Evolutionary conservation across 2,888 invertebrate species (phyloP), one percentile per base, ranked within the genome.

Genomic region (Chymomyza procnemis): DNA sequence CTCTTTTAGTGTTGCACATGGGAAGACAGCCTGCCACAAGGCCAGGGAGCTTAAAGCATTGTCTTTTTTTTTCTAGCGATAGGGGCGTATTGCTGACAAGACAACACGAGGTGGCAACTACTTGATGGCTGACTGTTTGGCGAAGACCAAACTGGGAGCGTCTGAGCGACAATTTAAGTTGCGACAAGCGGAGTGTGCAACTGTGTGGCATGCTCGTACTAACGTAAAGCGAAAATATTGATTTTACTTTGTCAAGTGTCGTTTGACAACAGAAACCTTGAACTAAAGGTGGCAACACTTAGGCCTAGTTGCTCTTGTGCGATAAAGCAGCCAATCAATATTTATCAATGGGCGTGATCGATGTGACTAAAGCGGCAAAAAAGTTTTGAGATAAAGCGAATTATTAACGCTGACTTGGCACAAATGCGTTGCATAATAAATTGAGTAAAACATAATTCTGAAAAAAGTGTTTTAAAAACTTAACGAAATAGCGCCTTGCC

Each of bases 1-100:
- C 54, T 54, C 9, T 1, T 65, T 59, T 56, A 66, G 55, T 70
- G 70, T 64, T 78, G 83, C 75, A 78, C 64, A 71, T 73, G 59
- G 66, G n/a, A n/a, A 71, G 75, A 77, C 14, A 54, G 50, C 9
- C 14, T 41, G 34, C 34, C 12, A 41, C 34, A 41, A 1, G 4
- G 26, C 26, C 26, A 26, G 26, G n/a, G n/a, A n/a, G 8, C 34
- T 41, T 50, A 16, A 19, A 18, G 50, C 18, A 50, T 50, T 54
- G 54, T 54, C 54, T 54, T 21, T 18, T 16, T 54, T 21, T 18
- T 16, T 14, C 14, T 50, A 18, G 50, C 50, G 19, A 50, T 9
- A 50, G 50, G 50, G 50, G 16, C 18, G 50, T 9, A 30, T 4
- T 18, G 46, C 48, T 61, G 58, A 67, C 75, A 59, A 18, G 50